Conservation (phyloP, 2,888 invertebrate genomes). For the Carterocephalus palaemon region DNA sequence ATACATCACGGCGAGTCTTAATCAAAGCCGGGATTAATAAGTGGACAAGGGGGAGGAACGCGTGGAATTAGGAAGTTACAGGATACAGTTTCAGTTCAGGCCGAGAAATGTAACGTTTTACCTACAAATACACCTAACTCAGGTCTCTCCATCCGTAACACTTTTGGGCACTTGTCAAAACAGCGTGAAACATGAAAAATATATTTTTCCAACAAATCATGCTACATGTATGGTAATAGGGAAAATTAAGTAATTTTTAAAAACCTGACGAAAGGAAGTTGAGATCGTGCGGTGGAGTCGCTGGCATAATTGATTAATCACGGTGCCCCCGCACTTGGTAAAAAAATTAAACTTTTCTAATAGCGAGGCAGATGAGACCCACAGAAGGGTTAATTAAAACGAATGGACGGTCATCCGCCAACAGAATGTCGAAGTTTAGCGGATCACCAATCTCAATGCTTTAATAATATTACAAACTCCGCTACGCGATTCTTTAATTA, state of each 20-base stretch:
- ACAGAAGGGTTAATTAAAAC: constrained; percentile 74
- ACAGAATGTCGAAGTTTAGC: constrained; percentile 73
- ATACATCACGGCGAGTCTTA: constrained; percentile 73
- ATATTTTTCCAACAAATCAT: too few relatives aligned
- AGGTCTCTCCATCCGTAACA: too few relatives aligned
- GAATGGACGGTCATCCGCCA: constrained; percentile 73
- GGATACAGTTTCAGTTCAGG: constrained; percentile 49
- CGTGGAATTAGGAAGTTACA: constrained; percentile 31
- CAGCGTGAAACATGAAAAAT: too few relatives aligned
- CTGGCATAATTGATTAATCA: constrained; percentile 60
- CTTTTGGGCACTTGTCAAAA: too few relatives aligned
- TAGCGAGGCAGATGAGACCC: constrained; percentile 57
- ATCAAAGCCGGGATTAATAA: constrained; percentile 75
- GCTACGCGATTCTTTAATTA: constrained; percentile 77
- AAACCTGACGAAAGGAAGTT: background rate
- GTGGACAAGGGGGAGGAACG: constrained; percentile 53
- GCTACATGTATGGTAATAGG: too few relatives aligned
- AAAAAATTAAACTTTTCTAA: constrained; percentile 56
- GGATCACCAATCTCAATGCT: constrained; percentile 77
- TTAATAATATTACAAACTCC: constrained; percentile 77
- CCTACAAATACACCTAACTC: too few relatives aligned
- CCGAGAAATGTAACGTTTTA: constrained; percentile 30
- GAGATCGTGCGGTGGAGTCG: background rate
- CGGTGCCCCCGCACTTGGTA: constrained; percentile 43
- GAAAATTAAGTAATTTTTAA: background rate